Percentiles rank a stretch among this genome's conserved stretches.
Conservation (phyloP, 2,113 vertebrate species). For the Podiceps cristatus region DNA sequence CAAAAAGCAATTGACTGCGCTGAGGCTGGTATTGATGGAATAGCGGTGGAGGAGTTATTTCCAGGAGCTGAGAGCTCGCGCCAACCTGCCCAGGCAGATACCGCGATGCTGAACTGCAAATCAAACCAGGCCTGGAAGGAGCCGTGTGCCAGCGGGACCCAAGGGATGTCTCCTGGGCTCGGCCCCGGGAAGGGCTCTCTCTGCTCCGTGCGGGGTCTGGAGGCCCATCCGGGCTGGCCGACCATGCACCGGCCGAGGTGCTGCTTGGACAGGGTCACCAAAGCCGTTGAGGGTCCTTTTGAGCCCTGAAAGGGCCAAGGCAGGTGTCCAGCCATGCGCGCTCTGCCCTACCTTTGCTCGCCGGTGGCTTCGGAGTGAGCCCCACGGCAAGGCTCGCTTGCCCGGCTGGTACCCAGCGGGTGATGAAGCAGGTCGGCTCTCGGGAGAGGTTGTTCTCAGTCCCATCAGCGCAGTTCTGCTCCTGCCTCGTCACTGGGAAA, state of each 20-base stretch:
- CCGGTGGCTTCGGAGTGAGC: background rate
- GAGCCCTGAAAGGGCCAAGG: background rate
- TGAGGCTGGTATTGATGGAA: background rate
- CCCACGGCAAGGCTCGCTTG: rapidly evolving
- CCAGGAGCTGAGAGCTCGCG: background rate
- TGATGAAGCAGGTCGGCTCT: background rate
- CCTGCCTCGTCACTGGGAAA: background rate
- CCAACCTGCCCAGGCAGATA: background rate
- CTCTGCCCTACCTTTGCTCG: rapidly evolving
- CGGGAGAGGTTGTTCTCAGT: background rate
- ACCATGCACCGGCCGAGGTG: rapidly evolving
- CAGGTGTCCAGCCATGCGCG: rapidly evolving
- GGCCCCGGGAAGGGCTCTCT: too few relatives aligned
- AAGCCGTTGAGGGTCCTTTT: background rate
- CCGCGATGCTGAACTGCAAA: background rate
- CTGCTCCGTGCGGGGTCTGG: background rate
- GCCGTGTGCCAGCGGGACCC: background rate
- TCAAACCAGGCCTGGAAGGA: background rate
- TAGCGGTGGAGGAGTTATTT: background rate
- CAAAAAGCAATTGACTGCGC: background rate
- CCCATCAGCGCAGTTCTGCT: background rate
- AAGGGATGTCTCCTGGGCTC: background rate
- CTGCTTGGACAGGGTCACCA: background rate
- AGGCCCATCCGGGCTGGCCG: rapidly evolving
- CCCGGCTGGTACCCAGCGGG: background rate